Evolutionary conservation across 2,888 invertebrate genomes (phyloP), one percentile per base, ranked within the genome.

Genomic region (Alloplasta piceator): DNA sequence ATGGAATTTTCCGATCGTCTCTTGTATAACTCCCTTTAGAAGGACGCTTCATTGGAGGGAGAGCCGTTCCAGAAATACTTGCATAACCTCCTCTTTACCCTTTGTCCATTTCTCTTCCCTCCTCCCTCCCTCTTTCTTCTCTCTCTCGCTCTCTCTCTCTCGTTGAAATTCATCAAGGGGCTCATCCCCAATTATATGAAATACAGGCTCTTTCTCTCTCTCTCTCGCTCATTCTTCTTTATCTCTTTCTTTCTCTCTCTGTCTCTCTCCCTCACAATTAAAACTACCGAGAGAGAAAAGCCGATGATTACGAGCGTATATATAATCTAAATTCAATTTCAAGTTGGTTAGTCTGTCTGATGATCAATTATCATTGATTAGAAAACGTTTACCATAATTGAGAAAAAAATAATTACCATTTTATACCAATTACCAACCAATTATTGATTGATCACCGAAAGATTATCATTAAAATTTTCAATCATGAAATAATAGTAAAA

Each of bases 11-110:
- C 61, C 52, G 14, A 52, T 14, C 39, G 52, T 46, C 9, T 43
- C 12, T 36, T 7, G 10, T 38, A 16, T 41, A 50, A 41, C 67
- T 26, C 26, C 41, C 41, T 66, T 26, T n/a, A 41, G 60, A 26
- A 26, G 26, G 26, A 26, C 41, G 66, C 5, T 36, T 61, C 10
- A 58, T 38, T 12, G 64, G 26, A 26, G 50, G 36, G 41, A 58
- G 26, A 73, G 50, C 63, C 75, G 71, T 76, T 80, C 60, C 61
- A 72, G 75, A 67, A 75, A 80, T 80, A 80, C 76, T 80, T 75
- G 79, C 75, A 48, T 80, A 79, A 74, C 70, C 68, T 36, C 66
- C 60, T 80, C 73, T 75, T 66, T 74, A 64, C 73, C 78, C 78
- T 78, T 67, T 73, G 52, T 67, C 73, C 66, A 41, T 64, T 39